Conservation (phyloP, 1,140 invertebrate species). For the Camponotus floridanus region DNA sequence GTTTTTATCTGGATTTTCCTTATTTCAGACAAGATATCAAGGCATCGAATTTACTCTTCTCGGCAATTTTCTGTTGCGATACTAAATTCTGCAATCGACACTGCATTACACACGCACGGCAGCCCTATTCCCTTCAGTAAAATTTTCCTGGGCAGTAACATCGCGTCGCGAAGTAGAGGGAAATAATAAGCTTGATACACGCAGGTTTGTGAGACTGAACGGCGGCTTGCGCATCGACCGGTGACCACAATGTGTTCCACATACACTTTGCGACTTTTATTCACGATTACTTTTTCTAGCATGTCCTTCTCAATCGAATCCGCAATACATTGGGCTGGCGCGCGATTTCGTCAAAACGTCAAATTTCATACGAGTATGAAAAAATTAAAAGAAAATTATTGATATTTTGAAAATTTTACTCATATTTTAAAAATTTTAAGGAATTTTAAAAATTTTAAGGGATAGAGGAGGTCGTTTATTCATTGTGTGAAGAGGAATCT, state of each 20-base stretch:
- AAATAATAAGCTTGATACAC: slow-evolving; percentile 54
- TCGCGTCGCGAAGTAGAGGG: slow-evolving; percentile 29
- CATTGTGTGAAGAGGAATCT: too few relatives aligned
- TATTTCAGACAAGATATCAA: background rate
- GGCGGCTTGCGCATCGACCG: slow-evolving; percentile 57
- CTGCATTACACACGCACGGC: background rate
- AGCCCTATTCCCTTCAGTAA: slow-evolving; percentile 10
- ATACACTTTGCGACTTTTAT: slow-evolving; percentile 39
- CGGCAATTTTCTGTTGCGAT: background rate
- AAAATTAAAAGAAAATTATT: too few relatives aligned
- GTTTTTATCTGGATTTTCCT: background rate
- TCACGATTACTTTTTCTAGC: background rate
- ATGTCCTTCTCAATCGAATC: slow-evolving; percentile 19
- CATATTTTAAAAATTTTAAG: too few relatives aligned
- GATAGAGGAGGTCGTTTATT: too few relatives aligned
- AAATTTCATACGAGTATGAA: too few relatives aligned
- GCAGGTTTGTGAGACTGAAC: slow-evolving; percentile 59
- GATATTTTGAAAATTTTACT: too few relatives aligned
- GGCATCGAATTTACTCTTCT: background rate
- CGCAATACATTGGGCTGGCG: background rate
- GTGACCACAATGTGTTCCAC: slow-evolving; percentile 15
- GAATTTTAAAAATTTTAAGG: too few relatives aligned
- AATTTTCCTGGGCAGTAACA: slow-evolving; percentile 42
- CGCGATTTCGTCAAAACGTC: background rate
- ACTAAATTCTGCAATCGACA: slow-evolving; percentile 2